Percentiles rank a stretch among this genome's conserved stretches.
phyloP scores from a whole-genome alignment of 2,113 vertebrate species.

The Todiramphus saurophagus region DNA sequence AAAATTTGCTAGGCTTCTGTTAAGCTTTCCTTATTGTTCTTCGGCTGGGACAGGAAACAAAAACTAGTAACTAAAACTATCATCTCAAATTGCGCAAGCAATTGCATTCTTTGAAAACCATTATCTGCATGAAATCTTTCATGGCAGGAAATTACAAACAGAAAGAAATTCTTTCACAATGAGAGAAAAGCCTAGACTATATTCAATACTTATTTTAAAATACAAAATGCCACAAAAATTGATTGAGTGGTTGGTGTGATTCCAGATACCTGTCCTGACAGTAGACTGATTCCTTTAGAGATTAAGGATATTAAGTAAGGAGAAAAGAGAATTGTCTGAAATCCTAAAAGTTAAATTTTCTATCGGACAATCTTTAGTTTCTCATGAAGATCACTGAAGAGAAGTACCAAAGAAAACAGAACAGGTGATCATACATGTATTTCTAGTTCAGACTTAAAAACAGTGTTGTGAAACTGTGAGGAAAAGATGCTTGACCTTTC shows the following conservation, averaged over 20 bases:
- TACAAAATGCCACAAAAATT: neutral
- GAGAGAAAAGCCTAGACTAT: neutral
- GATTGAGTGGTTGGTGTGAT: neutral
- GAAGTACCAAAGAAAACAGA: neutral
- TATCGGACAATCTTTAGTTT: neutral
- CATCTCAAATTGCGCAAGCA: neutral
- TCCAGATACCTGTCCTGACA: neutral
- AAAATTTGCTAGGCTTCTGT: constrained; percentile 21
- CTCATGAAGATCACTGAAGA: neutral
- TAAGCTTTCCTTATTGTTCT: constrained; percentile 35
- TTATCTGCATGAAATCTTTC: constrained; percentile 47
- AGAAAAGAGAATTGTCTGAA: neutral
- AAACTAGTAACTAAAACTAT: neutral
- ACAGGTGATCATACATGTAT: neutral
- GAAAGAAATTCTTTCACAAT: constrained; percentile 46
- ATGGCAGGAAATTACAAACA: constrained; percentile 52
- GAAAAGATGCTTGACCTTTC: neutral
- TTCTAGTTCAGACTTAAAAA: neutral
- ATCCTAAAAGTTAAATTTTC: neutral
- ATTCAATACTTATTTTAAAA: neutral
- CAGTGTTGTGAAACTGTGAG: neutral
- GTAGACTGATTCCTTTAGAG: neutral
- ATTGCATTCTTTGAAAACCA: constrained; percentile 48
- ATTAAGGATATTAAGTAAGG: neutral
- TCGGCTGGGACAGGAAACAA: constrained; percentile 11